These are phyloP conservation scores for Adelosebastes latens DNA, from an alignment of 2,797 vertebrate genomes.

Conservation along the genomic window DNA sequence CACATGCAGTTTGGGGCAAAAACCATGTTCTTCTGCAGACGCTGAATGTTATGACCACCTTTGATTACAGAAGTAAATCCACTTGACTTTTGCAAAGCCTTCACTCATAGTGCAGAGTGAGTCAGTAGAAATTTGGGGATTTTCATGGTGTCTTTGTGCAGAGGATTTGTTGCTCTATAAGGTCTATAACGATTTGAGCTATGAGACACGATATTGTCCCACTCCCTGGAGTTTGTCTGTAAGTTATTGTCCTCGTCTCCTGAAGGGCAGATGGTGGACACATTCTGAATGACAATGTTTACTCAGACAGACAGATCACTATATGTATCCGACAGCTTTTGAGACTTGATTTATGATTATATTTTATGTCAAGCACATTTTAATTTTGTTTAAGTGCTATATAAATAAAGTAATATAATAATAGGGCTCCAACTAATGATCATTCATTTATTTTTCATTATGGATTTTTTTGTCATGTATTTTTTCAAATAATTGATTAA, in stretches of 20 bases:
- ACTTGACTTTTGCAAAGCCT: neutral
- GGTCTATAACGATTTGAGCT: slow-evolving; percentile 15
- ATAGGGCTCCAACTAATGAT: neutral
- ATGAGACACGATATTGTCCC: slow-evolving; percentile 3
- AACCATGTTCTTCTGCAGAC: neutral
- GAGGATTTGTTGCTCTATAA: slow-evolving; percentile 36
- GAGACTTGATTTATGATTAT: neutral
- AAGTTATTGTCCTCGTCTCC: slow-evolving; percentile 50
- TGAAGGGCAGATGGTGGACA: slow-evolving; percentile 43
- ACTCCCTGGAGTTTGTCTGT: slow-evolving; percentile 33
- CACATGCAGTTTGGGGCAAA: neutral
- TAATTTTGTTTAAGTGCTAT: neutral
- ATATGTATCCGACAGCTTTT: neutral
- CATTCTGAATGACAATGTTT: slow-evolving; percentile 16
- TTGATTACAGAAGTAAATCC: slow-evolving; percentile 11
- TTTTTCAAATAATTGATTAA: neutral
- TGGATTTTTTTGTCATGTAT: neutral
- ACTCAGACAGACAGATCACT: slow-evolving; percentile 10
- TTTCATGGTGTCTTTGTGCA: neutral
- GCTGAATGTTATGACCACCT: neutral
- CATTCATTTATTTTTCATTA: neutral
- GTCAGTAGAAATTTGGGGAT: neutral
- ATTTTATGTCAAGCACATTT: neutral
- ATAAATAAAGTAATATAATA: no score
- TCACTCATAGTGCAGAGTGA: neutral